Evolutionary conservation across 2,113 vertebrate genomes (phyloP).

Genomic region (Rutilus rutilus): DNA sequence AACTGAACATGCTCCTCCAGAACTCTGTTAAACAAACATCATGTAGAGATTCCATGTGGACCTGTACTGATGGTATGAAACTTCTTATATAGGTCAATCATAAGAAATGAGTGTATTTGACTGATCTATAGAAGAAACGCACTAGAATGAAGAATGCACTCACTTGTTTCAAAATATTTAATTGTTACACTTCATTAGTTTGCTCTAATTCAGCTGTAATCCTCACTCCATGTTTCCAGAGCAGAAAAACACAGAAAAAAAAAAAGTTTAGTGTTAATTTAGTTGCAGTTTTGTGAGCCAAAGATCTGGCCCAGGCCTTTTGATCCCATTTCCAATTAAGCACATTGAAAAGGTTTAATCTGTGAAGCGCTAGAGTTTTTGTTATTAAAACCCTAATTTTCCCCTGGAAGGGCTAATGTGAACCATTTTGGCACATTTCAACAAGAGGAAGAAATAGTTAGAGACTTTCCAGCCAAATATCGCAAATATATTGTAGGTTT

Average conservation of each 20-base stretch:
- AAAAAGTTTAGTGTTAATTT: constrained; percentile 32
- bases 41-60: too few species aligned
- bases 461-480: not conserved
- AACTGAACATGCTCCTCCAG: too few species aligned
- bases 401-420: not conserved
- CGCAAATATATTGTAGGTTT: not conserved
- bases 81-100: too few species aligned
- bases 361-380: constrained; percentile 47
- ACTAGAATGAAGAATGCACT: not conserved
- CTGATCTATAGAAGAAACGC: not conserved
- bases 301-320: constrained; percentile 37
- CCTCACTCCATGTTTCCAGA: not conserved
- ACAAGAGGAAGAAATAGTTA: not conserved
- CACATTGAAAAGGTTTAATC: constrained; percentile 18
- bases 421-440: not conserved
- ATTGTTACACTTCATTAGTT: constrained; percentile 4
- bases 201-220: not conserved
- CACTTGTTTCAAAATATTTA: not conserved
- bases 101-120: not conserved
- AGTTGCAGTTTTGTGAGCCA: constrained; percentile 24
- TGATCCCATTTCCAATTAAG: constrained; percentile 54
- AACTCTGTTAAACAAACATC: too few species aligned
- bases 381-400: not conserved
- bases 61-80: too few species aligned
- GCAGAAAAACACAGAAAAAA: too few species aligned